Base-by-base conservation (phyloP, 2,797 vertebrate species). In the Pangasius krempfi region DNA sequence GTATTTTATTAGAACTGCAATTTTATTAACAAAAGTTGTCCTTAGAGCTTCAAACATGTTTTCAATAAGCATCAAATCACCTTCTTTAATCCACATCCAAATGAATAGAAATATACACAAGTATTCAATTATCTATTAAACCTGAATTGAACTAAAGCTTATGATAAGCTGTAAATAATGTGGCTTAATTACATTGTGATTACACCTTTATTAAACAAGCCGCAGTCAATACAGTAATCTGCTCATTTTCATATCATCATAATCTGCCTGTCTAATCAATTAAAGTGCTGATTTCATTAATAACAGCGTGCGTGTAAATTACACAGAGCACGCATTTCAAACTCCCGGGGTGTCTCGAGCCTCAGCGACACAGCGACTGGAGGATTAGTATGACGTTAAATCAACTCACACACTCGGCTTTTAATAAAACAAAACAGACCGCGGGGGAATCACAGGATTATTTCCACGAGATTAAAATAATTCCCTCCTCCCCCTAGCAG, bases 371-470 rank as follows among this genome's bases (percentile, higher is more conserved):
- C 81, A 30, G 50, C n/a, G 2, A 33, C 64, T 93, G 94, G 93
- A 66, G 92, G 95, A 95, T 96, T 95, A 95, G 90, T 92, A 92
- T 92, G 87, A 96, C 95, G 95, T 96, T 95, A 95, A 96, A 95
- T 95, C 94, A 96, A 95, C 94, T 94, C 93, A 95, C 94, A 96
- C 95, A 92, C 94, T 92, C 89, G 5, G 94, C 93, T 95, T 95
- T 94, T 95, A 95, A 94, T 94, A 94, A 95, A 93, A 93, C 93
- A 93, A 95, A 90, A 94, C 95, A 96, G 94, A 94, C 95, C 95
- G 94, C 2, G 1, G 93, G 90, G 92, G 94, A 96, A 96, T 96
- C 94, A 96, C 92, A 93, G 96, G 95, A 96, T 96, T 96, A 96
- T 95, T 95, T 64, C 95, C 91, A 94, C 84, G 91, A 95, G 96